Evolutionary conservation across 2,888 invertebrate genomes (phyloP).

Genomic region (Ischnura elegans): DNA sequence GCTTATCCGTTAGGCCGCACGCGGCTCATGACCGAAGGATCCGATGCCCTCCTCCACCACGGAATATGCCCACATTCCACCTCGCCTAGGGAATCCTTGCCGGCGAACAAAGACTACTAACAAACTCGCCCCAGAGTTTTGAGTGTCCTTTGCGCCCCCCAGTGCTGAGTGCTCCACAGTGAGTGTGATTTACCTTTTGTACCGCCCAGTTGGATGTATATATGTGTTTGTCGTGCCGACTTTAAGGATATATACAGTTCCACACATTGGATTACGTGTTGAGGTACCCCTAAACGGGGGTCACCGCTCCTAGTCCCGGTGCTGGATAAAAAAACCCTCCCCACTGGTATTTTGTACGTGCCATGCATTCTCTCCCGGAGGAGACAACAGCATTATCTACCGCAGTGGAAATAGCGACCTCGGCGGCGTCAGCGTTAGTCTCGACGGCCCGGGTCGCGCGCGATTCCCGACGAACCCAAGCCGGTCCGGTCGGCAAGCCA

Average conservation of each 20-base stretch:
- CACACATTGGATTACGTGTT: not conserved
- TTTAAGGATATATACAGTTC: not conserved
- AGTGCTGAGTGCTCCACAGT: not conserved
- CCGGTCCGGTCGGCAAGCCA: not conserved
- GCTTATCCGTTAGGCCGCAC: not conserved
- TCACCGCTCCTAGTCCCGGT: not conserved
- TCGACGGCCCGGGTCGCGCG: not conserved
- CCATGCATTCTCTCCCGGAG: slow-evolving; percentile 56
- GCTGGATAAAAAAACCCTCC: not conserved
- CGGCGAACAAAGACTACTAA: not conserved
- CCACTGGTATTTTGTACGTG: not conserved
- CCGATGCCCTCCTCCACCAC: not conserved
- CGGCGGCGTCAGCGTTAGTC: slow-evolving; percentile 23
- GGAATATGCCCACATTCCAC: not conserved
- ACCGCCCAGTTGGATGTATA: not conserved
- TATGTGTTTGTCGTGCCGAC: not conserved
- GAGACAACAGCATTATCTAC: slow-evolving; percentile 30
- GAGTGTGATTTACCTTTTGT: not conserved
- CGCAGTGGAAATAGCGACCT: slow-evolving; percentile 3
- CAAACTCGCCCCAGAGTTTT: not conserved
- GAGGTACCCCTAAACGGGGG: not conserved
- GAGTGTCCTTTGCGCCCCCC: not conserved
- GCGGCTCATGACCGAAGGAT: not conserved
- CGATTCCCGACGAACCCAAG: not conserved
- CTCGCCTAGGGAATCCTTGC: not conserved